Evolutionary conservation across 23 tunicate species (phyloP), one percentile per base, ranked within the genome.

Genomic region (Styela plicata): DNA sequence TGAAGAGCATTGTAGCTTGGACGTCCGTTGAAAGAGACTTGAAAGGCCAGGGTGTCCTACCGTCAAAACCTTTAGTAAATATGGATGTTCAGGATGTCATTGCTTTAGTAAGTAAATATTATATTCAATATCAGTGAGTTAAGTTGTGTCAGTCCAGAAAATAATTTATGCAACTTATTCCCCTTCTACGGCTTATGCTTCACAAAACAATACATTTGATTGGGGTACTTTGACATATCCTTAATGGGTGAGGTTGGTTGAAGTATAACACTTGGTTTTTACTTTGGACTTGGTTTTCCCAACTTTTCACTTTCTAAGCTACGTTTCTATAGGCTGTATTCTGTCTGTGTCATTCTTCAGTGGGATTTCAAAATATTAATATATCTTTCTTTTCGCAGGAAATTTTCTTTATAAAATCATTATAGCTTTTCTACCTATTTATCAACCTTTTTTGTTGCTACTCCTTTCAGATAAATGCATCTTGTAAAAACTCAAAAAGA

Each of bases 1-100:
- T 76, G 17, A 52, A 76, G 31, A 53, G 66, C 33, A 44, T 76
- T 76, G 81, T 76, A 16, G n/a, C 81, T 23, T 44, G 64, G 64
- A 76, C 81, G 17, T 76, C 81, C 0, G 81, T 76, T 23, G 81
- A 76, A 76, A n/a, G 26, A 22, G 81, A 44, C 17, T 24, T 76
- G 33, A 76, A 53, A 76, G 18, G 31, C 16, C 27, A 76, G 18
- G 31, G 81, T 44, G 33, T 24, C 0, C 24, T 33, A 17, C 53
- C 81, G 17, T 25, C 64, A 24, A 76, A 44, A 44, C 22, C 64
- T 22, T 57, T 76, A n/a, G 26, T 36, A 23, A 1, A 76, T 53
- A 76, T 76, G 81, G 81, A 76, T 70, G 81, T 76, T 23, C 22
- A 36, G 17, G 81, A 76, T 26, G 81, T 76, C 28, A 57, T 76